phyloP scores from a whole-genome alignment of 2,113 vertebrate species.

The Tetraodon nigroviridis region DNA sequence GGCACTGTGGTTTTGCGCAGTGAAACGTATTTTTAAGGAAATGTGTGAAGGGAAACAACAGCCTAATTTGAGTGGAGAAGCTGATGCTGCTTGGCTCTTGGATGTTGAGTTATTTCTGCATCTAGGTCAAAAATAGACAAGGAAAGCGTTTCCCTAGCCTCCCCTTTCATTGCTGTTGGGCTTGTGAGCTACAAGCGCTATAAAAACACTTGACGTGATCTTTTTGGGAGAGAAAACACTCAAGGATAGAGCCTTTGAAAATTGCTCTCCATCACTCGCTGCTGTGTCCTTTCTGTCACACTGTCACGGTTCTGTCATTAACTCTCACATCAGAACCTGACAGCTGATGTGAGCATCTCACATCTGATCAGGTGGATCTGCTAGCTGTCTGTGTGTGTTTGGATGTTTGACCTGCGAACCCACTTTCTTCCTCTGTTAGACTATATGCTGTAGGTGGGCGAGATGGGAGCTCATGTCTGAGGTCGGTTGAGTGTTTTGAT shows the following conservation, averaged over 20 bases:
- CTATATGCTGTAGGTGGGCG: slow-evolving; percentile 91
- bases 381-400: background rate
- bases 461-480: slow-evolving; percentile 93
- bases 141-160: slow-evolving; percentile 47
- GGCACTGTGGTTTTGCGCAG: no score
- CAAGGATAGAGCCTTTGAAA: slow-evolving; percentile 30
- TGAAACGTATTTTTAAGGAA: slow-evolving; percentile 11
- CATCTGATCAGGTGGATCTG: background rate
- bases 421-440: slow-evolving; percentile 60
- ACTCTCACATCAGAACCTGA: slow-evolving; percentile 12
- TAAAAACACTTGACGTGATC: slow-evolving; percentile 45
- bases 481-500: slow-evolving; percentile 96
- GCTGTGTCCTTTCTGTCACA: slow-evolving; percentile 12
- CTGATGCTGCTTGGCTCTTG: slow-evolving; percentile 24
- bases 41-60: slow-evolving; percentile 21
- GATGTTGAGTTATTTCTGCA: slow-evolving; percentile 52
- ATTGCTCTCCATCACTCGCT: slow-evolving; percentile 8
- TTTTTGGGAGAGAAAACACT: slow-evolving; percentile 24
- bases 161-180: slow-evolving; percentile 33
- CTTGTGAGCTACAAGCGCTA: slow-evolving; percentile 33
- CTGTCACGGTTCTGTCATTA: slow-evolving; percentile 10
- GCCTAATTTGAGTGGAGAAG: background rate
- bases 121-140: slow-evolving; percentile 63
- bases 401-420: background rate
- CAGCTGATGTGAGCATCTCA: slow-evolving; percentile 1